Evolutionary conservation across 2,888 invertebrate genomes (phyloP).

Genomic region (Caenorhabditis parvicauda): DNA sequence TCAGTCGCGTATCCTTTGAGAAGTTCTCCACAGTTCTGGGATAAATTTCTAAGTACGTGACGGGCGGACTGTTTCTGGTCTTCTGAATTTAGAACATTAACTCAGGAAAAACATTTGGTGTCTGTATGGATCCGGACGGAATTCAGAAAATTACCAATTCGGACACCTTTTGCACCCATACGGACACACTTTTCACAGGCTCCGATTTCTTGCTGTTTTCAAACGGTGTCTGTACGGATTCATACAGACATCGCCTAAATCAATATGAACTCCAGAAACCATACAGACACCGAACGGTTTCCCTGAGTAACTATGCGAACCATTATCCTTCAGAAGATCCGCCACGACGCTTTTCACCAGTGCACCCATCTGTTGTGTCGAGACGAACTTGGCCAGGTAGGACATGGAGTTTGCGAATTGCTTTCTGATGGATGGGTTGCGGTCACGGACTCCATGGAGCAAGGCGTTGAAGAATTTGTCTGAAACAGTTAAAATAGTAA

Average conservation of each 20-base stretch:
- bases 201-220: too few relatives aligned
- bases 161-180: too few relatives aligned
- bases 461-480: constrained; percentile 35
- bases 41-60: constrained; percentile 37
- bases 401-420: constrained; percentile 40
- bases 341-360: constrained; percentile 24
- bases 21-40: constrained; percentile 33
- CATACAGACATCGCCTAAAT: too few relatives aligned
- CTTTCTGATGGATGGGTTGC: constrained; percentile 47
- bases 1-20: constrained; percentile 25
- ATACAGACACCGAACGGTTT: too few relatives aligned
- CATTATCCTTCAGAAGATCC: constrained; percentile 25
- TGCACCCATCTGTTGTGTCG: constrained; percentile 27
- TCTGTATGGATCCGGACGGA: too few relatives aligned
- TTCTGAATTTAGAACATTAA: constrained; percentile 19
- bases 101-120: neutral
- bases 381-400: constrained; percentile 40
- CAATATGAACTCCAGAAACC: too few relatives aligned
- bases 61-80: constrained; percentile 33
- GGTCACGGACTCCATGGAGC: constrained; percentile 35
- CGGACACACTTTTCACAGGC: too few relatives aligned
- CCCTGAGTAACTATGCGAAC: too few relatives aligned
- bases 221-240: too few relatives aligned
- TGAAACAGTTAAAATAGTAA: neutral
- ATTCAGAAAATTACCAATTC: too few relatives aligned